Conservation (phyloP, 2,888 invertebrate species). For the Balanococcus diminutus region DNA sequence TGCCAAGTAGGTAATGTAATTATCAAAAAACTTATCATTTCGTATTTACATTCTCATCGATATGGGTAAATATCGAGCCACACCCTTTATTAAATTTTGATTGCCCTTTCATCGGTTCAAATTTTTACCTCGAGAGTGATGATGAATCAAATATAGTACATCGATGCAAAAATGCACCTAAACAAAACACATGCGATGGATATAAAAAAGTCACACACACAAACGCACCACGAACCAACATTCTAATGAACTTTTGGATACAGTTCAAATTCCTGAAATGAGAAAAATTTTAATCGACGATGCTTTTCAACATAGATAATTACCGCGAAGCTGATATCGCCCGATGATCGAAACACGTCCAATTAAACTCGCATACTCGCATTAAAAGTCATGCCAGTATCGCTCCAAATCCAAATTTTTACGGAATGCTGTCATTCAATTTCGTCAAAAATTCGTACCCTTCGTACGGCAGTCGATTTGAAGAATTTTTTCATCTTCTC, state of each 20-base stretch:
- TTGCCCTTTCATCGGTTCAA: too few relatives aligned
- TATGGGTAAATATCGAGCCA: neutral
- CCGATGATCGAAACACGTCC: neutral
- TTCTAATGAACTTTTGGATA: conserved; percentile 32
- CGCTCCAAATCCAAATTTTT: neutral
- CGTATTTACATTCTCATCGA: neutral
- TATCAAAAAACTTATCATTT: neutral
- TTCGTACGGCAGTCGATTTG: neutral
- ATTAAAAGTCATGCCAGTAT: neutral
- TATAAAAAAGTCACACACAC: neutral
- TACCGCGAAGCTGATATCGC: neutral
- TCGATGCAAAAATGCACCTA: neutral
- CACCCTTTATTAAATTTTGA: too few relatives aligned
- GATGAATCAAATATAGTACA: neutral
- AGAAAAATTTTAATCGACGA: neutral
- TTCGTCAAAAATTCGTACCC: neutral
- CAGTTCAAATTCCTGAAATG: conserved; percentile 1
- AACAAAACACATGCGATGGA: neutral
- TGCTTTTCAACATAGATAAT: neutral
- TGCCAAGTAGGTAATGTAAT: neutral
- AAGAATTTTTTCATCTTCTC: neutral
- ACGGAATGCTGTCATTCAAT: neutral
- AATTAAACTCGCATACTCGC: neutral
- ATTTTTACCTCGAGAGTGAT: too few relatives aligned
- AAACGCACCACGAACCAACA: neutral